Evolutionary conservation across 2,113 vertebrate genomes (phyloP), one percentile per base, ranked within the genome.

Genomic region (Erythrocebus patas): DNA sequence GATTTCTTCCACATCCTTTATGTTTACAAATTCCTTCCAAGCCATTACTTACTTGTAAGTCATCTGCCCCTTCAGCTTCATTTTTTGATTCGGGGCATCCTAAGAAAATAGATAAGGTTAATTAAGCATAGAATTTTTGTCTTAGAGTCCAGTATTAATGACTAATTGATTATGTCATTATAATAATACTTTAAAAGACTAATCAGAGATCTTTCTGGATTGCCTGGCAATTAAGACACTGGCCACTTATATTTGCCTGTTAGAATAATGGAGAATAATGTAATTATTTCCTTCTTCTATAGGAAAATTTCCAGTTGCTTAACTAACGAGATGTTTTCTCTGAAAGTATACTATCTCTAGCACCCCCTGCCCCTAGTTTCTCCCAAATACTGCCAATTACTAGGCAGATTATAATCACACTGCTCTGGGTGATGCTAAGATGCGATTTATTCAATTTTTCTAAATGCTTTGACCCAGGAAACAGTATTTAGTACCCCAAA

Each of bases 31-130:
- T 45, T 79, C 76, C n/a, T 90, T 96, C 94, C 35, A 90, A 93
- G 43, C 3, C 11, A 95, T 9, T 45, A 99, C 99, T 99, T 98
- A 99, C 99, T 98, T 99, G 99, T 98, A 99, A 98, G 96, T 99
- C 99, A 95, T 99, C 99, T 59, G 98, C 97, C 97, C 97, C 98
- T 97, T 99, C 99, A 22, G 98, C 97, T 95, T 99, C 99, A 94
- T 98, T 99, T 97, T 99, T 98, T 50, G 98, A 99, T 6, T 98
- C 95, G 92, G 99, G 98, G 97, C 99, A 99, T 95, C 99, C 99
- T 99, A 98, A 76, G 92, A 72, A 92, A 97, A 97, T 0, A 97
- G 30, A 45, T 27, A 59, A 81, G 85, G 48, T 87, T 83, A 94
- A 95, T 94, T 81, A 95, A 91, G 30, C 52, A 96, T 0, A 95